Percentiles rank a stretch among this genome's conserved stretches.
phyloP scores from a whole-genome alignment of 2,113 vertebrate species.

The Cnemophilus loriae region DNA sequence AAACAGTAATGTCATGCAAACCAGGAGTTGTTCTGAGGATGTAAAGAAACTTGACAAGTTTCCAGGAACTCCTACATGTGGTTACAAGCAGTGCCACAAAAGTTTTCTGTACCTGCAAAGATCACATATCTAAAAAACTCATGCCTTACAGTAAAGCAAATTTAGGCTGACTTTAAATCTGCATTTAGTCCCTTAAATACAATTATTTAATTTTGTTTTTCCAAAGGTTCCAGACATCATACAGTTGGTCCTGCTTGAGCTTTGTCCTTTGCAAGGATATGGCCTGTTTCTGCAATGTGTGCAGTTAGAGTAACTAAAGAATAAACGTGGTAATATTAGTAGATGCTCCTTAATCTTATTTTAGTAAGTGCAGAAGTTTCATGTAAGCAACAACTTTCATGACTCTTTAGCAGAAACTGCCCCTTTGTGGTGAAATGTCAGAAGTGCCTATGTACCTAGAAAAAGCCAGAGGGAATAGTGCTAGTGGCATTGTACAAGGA shows the following conservation, averaged over 20 bases:
- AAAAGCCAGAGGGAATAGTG: neutral
- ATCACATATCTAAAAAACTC: neutral
- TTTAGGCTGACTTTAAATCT: neutral
- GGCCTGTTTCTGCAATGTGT: neutral
- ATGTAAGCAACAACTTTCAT: neutral
- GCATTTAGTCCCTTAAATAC: neutral
- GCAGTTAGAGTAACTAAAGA: neutral
- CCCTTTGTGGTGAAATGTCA: neutral
- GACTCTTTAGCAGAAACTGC: neutral
- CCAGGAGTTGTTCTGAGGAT: neutral
- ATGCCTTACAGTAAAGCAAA: neutral
- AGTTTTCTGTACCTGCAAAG: neutral
- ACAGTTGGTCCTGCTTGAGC: neutral
- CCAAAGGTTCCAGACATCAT: neutral
- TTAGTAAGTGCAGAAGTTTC: neutral
- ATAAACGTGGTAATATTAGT: neutral
- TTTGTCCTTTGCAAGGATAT: neutral
- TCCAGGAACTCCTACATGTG: neutral
- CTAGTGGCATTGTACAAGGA: neutral
- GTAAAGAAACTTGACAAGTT: neutral
- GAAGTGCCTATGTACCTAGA: neutral
- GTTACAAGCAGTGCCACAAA: neutral
- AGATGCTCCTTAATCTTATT: neutral
- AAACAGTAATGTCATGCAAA: neutral
- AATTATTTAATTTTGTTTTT: neutral